Conservation (phyloP, 2,113 vertebrate species). For the Melanotaenia duboulayi region DNA sequence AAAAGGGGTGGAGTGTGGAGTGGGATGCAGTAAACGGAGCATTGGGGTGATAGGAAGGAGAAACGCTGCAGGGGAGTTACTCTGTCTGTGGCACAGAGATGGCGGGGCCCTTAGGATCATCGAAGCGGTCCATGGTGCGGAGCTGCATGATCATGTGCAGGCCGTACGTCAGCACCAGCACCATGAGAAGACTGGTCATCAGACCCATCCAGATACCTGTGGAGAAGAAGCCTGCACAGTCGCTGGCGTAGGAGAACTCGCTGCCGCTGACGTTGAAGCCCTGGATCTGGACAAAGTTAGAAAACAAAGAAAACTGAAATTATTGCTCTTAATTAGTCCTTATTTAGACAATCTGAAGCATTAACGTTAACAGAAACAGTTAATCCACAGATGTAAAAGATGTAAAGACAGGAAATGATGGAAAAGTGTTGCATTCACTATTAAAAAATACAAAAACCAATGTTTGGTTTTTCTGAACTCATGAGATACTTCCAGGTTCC, state of each 20-base stretch:
- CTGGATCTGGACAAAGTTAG: slow-evolving; percentile 86
- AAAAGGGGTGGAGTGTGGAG: not conserved
- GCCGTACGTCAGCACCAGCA: slow-evolving; percentile 91
- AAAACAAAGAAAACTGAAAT: not conserved
- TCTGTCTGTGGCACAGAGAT: slow-evolving; percentile 83
- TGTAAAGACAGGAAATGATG: too few relatives aligned
- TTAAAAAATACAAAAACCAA: too few relatives aligned
- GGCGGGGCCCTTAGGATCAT: slow-evolving; percentile 84
- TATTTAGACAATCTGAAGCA: too few relatives aligned
- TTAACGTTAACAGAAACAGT: too few relatives aligned
- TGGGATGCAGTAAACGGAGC: not conserved
- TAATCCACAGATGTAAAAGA: too few relatives aligned
- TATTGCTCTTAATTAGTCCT: too few relatives aligned
- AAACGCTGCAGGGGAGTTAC: slow-evolving; percentile 10
- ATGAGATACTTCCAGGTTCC: too few relatives aligned
- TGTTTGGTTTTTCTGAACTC: too few relatives aligned
- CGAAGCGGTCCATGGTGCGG: slow-evolving; percentile 90
- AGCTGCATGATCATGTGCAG: slow-evolving; percentile 95
- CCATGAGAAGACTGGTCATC: slow-evolving; percentile 89
- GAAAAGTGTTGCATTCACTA: too few relatives aligned
- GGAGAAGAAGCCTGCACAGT: slow-evolving; percentile 89
- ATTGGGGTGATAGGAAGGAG: not conserved
- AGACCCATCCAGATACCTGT: slow-evolving; percentile 92
- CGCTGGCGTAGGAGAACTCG: slow-evolving; percentile 89
- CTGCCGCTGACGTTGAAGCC: slow-evolving; percentile 86